phyloP scores from a whole-genome alignment of 2,797 vertebrate species.

The Girardinus metallicus region DNA sequence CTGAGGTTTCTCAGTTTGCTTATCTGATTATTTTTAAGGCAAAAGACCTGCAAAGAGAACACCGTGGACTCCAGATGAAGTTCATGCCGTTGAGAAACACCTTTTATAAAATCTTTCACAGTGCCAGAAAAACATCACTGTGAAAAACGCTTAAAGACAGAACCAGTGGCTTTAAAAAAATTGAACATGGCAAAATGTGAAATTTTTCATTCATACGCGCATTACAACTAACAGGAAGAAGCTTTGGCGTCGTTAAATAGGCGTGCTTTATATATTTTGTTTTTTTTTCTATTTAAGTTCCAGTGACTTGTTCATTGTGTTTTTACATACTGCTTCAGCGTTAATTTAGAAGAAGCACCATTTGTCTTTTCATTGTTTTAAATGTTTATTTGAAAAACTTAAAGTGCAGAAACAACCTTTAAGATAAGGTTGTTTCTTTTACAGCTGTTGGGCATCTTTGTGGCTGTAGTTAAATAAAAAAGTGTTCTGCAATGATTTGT shows the following conservation, averaged over 20 bases:
- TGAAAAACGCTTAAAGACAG: conserved; percentile 57
- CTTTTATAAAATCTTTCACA: conserved; percentile 20
- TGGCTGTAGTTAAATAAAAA: background rate
- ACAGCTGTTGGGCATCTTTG: background rate
- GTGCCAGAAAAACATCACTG: conserved; percentile 54
- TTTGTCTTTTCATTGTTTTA: background rate
- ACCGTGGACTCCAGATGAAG: background rate
- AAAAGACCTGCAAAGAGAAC: conserved; percentile 6
- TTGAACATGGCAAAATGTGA: conserved; percentile 36
- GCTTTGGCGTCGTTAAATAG: background rate
- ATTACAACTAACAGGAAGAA: background rate
- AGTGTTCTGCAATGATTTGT: background rate
- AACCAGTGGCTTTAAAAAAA: conserved; percentile 53
- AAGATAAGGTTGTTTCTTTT: background rate
- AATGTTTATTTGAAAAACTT: background rate
- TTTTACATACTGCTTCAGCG: background rate
- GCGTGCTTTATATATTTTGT: background rate
- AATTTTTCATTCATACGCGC: conserved; percentile 10
- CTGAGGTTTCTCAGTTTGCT: background rate
- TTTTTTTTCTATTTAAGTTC: background rate
- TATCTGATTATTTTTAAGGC: background rate
- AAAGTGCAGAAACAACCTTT: background rate
- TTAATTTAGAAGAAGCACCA: background rate
- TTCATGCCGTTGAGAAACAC: conserved; percentile 6
- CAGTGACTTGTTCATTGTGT: background rate